Base-by-base conservation (phyloP, 2,888 invertebrate species). In the Cheilosia urbana region DNA sequence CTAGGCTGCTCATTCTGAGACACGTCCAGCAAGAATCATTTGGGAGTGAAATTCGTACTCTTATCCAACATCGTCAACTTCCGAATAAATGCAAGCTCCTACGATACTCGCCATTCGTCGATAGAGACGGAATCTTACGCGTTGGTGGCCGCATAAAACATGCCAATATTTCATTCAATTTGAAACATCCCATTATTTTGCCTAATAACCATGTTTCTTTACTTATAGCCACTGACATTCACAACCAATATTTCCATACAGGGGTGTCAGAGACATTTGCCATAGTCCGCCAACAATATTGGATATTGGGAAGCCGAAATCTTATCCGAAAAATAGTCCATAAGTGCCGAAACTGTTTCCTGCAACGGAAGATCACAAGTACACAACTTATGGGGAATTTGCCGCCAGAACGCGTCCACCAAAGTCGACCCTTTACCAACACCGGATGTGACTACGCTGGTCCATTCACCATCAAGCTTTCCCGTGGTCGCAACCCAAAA, bases 331-430 rank as follows among this genome's bases (percentile, higher is more conserved):
- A 75, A 17, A 57, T 68, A 0, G 71, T 79, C 0, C 24, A 53
- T 15, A 13, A 15, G 2, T 84, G 87, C 58, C 71, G 76, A 21
- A 45, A 24, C 3, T 88, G 84, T 21, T 87, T 87, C n/a, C 55
- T 84, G 63, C 69, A 79, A 37, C 19, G 79, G 9, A 81, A 76
- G 17, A 42, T 19, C 37, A 69, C 68, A 13, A 45, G 57, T 24
- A 21, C 47, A 1, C 81, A 69, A 49, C 42, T 84, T 2, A 87
- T 87, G 83, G 80, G 76, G 13, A 34, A 83, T 17, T 49, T 87
- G 27, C 82, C 78, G 11, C 9, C 34, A 4, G 30, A 21, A 9
- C 62, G 81, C 5, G 40, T 72, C 7, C 19, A 49, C 6, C 34
- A 62, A 11, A 27, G 51, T 66, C 62, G 73, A 9, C 17, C 71